Evolutionary conservation across 2,888 invertebrate genomes (phyloP).

Genomic region (Chloroclysta siterata): DNA sequence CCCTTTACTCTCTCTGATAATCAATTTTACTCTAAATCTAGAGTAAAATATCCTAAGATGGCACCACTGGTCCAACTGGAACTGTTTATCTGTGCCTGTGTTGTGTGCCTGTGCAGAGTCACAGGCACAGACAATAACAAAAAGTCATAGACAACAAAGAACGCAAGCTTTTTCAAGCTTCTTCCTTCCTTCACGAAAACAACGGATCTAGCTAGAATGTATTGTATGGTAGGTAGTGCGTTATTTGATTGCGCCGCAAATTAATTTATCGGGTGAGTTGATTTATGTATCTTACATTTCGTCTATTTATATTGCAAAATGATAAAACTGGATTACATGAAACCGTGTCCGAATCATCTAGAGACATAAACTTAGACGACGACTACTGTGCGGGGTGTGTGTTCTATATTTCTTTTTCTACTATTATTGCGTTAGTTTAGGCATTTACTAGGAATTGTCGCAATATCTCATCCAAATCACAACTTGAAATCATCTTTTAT

Average conservation of each 20-base stretch:
- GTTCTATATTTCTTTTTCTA: constrained; percentile 52
- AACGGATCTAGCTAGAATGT: constrained; percentile 82
- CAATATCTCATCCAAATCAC: not conserved
- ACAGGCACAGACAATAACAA: constrained; percentile 15
- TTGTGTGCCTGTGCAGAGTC: no score
- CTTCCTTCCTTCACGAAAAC: constrained; percentile 83
- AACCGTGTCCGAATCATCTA: not conserved
- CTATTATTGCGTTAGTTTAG: constrained; percentile 16
- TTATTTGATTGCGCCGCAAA: constrained; percentile 87
- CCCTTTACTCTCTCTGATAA: no score
- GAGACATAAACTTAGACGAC: constrained; percentile 24
- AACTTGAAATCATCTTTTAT: not conserved
- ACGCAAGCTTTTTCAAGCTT: constrained; percentile 79
- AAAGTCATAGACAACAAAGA: constrained; percentile 63
- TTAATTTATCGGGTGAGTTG: constrained; percentile 79
- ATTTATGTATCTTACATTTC: constrained; percentile 36
- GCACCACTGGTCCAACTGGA: no score
- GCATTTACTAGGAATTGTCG: not conserved
- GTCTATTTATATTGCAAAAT: constrained; percentile 4
- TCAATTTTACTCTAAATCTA: no score
- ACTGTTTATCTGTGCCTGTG: no score
- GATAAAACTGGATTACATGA: constrained; percentile 1
- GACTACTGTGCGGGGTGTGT: constrained; percentile 56
- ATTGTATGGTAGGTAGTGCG: constrained; percentile 74
- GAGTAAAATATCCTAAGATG: no score